Evolutionary conservation across 2,797 vertebrate species (phyloP).

Genomic region (Gobio occitaniae): DNA sequence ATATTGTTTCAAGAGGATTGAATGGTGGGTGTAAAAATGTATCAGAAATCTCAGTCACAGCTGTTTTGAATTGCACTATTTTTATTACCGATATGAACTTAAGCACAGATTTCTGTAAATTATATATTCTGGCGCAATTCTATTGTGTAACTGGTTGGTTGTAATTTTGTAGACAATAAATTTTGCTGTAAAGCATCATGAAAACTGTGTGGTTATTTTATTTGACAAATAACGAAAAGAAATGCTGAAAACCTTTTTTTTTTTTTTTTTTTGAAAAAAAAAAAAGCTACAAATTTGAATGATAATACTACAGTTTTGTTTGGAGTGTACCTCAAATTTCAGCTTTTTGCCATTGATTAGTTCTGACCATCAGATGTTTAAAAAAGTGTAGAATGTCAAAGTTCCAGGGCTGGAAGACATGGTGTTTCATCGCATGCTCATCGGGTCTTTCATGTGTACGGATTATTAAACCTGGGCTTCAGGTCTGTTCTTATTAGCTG

Average conservation of each 20-base stretch:
- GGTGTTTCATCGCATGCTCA: conserved; percentile 6
- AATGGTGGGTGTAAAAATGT: conserved; percentile 14
- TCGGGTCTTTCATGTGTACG: not conserved
- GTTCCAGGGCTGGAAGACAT: not conserved
- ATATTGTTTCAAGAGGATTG: conserved; percentile 28
- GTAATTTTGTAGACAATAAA: conserved; percentile 74
- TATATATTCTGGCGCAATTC: conserved; percentile 66
- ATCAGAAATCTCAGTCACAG: conserved; percentile 32
- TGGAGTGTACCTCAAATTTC: not conserved
- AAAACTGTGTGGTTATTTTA: conserved; percentile 36
- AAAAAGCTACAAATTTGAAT: not conserved
- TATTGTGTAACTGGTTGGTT: conserved; percentile 65
- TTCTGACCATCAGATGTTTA: not conserved
- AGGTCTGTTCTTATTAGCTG: conserved; percentile 41
- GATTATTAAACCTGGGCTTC: conserved; percentile 13
- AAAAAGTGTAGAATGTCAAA: not conserved
- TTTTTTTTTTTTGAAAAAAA: too few species aligned
- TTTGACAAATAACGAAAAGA: not conserved
- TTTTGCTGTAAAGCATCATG: conserved; percentile 57
- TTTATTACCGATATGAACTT: conserved; percentile 21
- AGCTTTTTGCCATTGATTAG: conserved; percentile 8
- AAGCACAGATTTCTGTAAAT: conserved; percentile 57
- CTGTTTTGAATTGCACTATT: conserved; percentile 44
- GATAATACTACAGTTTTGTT: not conserved
- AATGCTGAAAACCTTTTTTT: not conserved